A percentile compares a stretch with the other conserved stretches of the same genome.
These are phyloP conservation scores for Bombus balteatus DNA, from an alignment of 1,140 invertebrate species.

Conservation along the genomic window DNA sequence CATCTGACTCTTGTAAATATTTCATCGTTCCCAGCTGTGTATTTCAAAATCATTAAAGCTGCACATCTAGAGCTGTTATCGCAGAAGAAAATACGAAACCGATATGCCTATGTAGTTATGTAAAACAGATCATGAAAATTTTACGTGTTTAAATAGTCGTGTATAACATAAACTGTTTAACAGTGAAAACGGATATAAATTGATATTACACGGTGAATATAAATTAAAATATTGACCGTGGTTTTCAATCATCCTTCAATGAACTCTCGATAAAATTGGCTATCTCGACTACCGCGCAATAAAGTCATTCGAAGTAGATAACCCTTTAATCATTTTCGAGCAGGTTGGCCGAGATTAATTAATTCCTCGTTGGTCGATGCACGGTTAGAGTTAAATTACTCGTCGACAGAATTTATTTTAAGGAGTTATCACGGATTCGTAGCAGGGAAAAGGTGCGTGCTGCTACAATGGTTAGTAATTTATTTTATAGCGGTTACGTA, in stretches of 20 bases:
- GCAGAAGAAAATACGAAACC: background rate
- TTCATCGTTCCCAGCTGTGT: background rate
- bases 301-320: background rate
- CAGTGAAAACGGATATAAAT: background rate
- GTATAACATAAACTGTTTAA: no score
- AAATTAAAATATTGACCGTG: background rate
- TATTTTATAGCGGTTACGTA: constrained; percentile 10
- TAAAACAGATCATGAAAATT: background rate
- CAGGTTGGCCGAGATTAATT: background rate
- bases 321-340: constrained; percentile 5
- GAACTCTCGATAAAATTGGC: background rate
- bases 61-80: background rate
- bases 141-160: background rate
- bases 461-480: constrained; percentile 3
- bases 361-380: background rate
- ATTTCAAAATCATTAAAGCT: constrained; percentile 1
- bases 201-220: background rate
- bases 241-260: background rate
- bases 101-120: no score
- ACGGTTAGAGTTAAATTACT: background rate
- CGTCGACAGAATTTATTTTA: constrained; percentile 7
- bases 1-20: background rate
- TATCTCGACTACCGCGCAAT: background rate
- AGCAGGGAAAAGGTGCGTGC: background rate
- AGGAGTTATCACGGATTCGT: background rate